phyloP scores from a whole-genome alignment of 2,888 invertebrate genomes.

The Nephrotoma flavescens region DNA sequence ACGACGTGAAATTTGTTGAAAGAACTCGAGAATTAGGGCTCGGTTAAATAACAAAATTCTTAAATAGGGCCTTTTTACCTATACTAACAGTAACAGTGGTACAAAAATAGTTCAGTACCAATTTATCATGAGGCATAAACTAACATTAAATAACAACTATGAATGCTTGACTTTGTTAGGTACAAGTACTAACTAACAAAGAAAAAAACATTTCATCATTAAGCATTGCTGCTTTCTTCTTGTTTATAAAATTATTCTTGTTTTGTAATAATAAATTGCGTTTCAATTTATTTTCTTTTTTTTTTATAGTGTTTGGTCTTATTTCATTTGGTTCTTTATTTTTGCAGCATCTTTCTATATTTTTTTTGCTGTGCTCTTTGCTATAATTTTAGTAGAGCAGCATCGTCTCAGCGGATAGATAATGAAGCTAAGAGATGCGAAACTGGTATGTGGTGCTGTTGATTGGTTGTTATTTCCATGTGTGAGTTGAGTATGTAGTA shows the following conservation, averaged over 20 bases:
- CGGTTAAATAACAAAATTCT: too few species aligned
- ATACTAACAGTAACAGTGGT: too few species aligned
- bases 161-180: too few species aligned
- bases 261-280: background rate
- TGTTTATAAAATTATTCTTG: background rate
- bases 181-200: background rate
- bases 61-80: too few species aligned
- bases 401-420: background rate
- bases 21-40: too few species aligned
- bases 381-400: background rate
- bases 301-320: background rate
- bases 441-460: background rate
- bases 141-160: too few species aligned
- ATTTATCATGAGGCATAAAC: too few species aligned
- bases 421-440: background rate
- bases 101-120: too few species aligned
- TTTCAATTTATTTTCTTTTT: background rate
- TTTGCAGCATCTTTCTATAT: background rate
- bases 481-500: too few species aligned
- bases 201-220: background rate
- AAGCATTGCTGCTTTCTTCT: background rate
- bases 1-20: too few species aligned
- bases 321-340: background rate
- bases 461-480: too few species aligned
- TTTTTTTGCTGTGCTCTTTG: background rate